These are phyloP conservation scores for Rhegmatorhina hoffmannsi DNA, from an alignment of 2,113 vertebrate genomes.

Conservation along the genomic window DNA sequence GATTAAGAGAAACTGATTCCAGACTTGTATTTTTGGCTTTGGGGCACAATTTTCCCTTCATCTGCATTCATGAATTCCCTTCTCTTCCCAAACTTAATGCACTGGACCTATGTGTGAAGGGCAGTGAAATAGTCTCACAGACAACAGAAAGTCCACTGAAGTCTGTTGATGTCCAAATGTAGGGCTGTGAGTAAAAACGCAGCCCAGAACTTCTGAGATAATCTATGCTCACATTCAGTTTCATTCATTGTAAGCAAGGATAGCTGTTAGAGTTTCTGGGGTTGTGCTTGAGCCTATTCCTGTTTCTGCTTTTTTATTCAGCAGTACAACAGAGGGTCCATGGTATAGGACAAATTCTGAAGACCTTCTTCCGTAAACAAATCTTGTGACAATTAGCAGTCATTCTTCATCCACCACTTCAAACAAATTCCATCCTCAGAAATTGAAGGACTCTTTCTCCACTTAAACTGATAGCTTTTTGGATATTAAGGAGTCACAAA, in stretches of 20 bases:
- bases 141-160: neutral
- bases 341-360: neutral
- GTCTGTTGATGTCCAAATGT: neutral
- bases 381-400: neutral
- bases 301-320: neutral
- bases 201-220: neutral
- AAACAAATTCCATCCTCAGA: neutral
- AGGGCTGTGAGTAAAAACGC: neutral
- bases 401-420: neutral
- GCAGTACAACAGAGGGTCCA: neutral
- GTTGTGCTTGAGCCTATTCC: neutral
- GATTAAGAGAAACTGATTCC: neutral
- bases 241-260: neutral
- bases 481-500: neutral
- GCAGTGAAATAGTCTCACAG: neutral
- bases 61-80: neutral
- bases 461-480: neutral
- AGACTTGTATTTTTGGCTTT: neutral
- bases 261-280: neutral
- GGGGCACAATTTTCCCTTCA: neutral
- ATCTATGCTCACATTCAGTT: neutral
- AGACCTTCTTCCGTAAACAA: neutral
- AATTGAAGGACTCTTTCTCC: neutral
- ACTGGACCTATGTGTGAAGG: neutral
- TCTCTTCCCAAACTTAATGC: neutral